Evolutionary conservation across 2,888 invertebrate species (phyloP).

Genomic region (Melieria picta): DNA sequence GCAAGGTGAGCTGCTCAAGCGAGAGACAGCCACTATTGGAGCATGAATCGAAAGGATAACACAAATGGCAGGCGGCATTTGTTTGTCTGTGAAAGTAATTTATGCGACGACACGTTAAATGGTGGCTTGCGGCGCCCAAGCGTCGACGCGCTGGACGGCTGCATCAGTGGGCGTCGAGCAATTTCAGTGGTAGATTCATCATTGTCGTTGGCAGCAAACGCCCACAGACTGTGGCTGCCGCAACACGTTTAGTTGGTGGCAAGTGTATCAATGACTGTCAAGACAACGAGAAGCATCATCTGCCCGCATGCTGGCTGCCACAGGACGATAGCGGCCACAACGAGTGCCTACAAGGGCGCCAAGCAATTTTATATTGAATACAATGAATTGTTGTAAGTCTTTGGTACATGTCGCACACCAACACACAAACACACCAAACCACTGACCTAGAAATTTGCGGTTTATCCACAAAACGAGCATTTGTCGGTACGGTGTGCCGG

Average conservation of each 20-base stretch:
- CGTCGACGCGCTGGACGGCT: neutral
- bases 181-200: neutral
- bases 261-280: too few relatives aligned
- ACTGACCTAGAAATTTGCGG: slow-evolving; percentile 56
- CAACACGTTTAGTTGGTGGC: neutral
- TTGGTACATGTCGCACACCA: neutral
- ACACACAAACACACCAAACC: slow-evolving; percentile 38
- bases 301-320: neutral
- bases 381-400: slow-evolving; percentile 32
- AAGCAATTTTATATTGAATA: slow-evolving; percentile 5
- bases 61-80: neutral
- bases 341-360: neutral
- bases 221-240: neutral
- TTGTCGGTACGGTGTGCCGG: slow-evolving; percentile 6
- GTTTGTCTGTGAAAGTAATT: slow-evolving; percentile 10
- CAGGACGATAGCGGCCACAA: neutral
- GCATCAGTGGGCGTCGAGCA: neutral
- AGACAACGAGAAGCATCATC: neutral
- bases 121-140: neutral
- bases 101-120: slow-evolving; percentile 11
- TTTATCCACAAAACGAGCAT: neutral
- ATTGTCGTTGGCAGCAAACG: neutral
- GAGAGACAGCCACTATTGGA: too few relatives aligned
- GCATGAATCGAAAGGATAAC: too few relatives aligned
- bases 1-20: too few relatives aligned